phyloP scores from a whole-genome alignment of 2,888 invertebrate species.

The Encarsia formosa region DNA sequence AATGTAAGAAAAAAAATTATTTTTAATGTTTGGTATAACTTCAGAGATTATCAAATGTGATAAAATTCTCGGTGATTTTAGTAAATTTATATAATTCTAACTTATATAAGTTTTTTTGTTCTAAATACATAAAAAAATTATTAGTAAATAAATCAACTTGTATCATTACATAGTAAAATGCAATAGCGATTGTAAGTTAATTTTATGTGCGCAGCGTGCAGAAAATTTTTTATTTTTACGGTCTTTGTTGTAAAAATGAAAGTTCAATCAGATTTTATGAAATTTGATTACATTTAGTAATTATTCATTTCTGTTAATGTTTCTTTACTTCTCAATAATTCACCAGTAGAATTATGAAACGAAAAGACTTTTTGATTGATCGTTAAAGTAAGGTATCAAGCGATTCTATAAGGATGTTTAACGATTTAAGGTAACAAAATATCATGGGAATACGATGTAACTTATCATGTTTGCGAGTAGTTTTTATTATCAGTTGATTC shows the following conservation, averaged over 20 bases:
- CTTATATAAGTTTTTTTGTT: constrained; percentile 14
- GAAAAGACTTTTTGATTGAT: constrained; percentile 11
- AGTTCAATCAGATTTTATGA: too few relatives aligned
- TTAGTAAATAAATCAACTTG: constrained; percentile 15
- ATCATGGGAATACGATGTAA: constrained; percentile 17
- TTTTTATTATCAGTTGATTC: constrained; percentile 10
- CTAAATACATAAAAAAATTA: constrained; percentile 9
- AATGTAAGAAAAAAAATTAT: constrained; percentile 6
- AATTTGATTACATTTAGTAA: too few relatives aligned
- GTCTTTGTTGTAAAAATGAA: too few relatives aligned
- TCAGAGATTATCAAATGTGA: too few relatives aligned
- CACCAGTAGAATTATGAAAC: constrained; percentile 6
- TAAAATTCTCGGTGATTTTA: constrained; percentile 18
- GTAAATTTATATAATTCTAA: constrained; percentile 17
- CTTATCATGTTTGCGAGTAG: constrained; percentile 12
- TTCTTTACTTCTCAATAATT: too few relatives aligned
- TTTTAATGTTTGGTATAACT: too few relatives aligned
- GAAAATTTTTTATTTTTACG: too few relatives aligned
- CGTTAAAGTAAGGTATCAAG: constrained; percentile 7
- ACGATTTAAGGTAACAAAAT: constrained; percentile 8
- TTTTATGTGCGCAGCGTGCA: too few relatives aligned
- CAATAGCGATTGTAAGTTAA: constrained; percentile 18
- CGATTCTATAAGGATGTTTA: constrained; percentile 16
- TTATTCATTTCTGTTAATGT: too few relatives aligned
- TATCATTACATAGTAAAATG: constrained; percentile 20